Evolutionary conservation across 2,888 invertebrate genomes (phyloP).

Genomic region (Drosophila birchii): DNA sequence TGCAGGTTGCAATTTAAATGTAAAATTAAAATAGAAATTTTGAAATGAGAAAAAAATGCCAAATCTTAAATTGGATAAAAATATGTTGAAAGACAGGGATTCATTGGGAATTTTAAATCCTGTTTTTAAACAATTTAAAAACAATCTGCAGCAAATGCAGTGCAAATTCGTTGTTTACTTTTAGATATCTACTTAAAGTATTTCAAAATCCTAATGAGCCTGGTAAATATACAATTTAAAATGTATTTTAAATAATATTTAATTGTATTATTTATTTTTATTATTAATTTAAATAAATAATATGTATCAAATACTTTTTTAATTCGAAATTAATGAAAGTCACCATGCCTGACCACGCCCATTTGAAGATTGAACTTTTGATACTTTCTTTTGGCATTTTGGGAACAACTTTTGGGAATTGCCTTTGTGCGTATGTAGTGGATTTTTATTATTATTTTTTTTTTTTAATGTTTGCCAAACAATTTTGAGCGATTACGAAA

Average conservation of each 20-base stretch:
- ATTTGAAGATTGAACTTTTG: neutral
- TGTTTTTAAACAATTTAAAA: neutral
- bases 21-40: too few species aligned
- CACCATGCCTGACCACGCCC: neutral
- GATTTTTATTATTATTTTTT: slow-evolving; percentile 25
- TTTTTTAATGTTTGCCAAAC: slow-evolving; percentile 60
- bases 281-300: neutral
- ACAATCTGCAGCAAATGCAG: neutral
- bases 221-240: neutral
- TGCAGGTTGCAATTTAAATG: too few species aligned
- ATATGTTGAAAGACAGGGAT: too few species aligned
- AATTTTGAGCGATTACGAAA: slow-evolving; percentile 63
- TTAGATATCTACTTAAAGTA: neutral
- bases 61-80: too few species aligned
- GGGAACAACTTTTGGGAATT: slow-evolving; percentile 12
- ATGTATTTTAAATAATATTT: too few species aligned
- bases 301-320: neutral
- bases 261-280: too few species aligned
- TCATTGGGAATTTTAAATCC: neutral
- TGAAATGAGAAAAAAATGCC: too few species aligned
- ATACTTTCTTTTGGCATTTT: slow-evolving; percentile 1
- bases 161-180: neutral
- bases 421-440: slow-evolving; percentile 31
- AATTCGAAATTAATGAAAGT: neutral
- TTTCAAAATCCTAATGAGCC: neutral